Conservation (phyloP, 2,797 vertebrate species). For the Sebastes jordani region DNA sequence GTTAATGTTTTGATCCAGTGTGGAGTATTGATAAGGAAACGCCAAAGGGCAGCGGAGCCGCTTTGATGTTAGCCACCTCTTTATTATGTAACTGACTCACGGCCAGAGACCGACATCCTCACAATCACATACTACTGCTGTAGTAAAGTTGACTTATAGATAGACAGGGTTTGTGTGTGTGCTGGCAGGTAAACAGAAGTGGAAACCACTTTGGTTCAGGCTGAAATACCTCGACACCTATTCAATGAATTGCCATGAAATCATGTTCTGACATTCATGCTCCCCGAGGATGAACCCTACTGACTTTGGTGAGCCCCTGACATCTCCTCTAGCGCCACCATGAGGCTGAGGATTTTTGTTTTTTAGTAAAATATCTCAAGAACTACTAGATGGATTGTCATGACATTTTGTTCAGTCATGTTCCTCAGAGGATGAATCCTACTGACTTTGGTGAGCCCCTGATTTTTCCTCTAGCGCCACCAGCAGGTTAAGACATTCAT, state of each 20-base stretch:
- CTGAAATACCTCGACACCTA: too few relatives aligned
- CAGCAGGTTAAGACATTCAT: not conserved
- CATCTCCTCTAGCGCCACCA: too few relatives aligned
- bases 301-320: too few relatives aligned
- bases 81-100: constrained; percentile 26
- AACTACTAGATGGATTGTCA: too few relatives aligned
- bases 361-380: too few relatives aligned
- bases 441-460: not conserved
- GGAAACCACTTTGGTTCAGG: too few relatives aligned
- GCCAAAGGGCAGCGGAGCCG: not conserved
- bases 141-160: not conserved
- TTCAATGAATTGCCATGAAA: too few relatives aligned
- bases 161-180: not conserved
- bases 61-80: not conserved
- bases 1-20: constrained; percentile 22
- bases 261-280: not conserved
- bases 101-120: constrained; percentile 7
- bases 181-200: not conserved
- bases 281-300: not conserved
- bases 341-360: fast-evolving
- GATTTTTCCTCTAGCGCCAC: not conserved
- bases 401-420: too few relatives aligned
- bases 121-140: constrained; percentile 5
- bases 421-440: too few relatives aligned
- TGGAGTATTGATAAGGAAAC: constrained; percentile 40